Base-by-base conservation (phyloP, 2,888 invertebrate genomes). In the Standfussiana lucernea region DNA sequence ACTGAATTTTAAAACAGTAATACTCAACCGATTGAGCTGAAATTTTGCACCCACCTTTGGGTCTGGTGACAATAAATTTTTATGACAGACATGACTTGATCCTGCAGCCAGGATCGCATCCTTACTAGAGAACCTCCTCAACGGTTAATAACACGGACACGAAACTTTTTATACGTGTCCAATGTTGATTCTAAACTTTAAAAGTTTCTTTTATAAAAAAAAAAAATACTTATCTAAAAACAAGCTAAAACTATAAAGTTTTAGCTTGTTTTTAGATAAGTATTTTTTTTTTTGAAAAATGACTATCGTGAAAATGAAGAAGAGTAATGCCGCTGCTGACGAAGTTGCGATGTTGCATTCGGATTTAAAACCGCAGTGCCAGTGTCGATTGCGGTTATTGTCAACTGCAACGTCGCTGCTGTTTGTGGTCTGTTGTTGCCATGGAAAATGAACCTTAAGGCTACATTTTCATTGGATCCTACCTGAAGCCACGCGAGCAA, bases 381-480 rank as follows among this genome's bases (percentile, higher is more conserved):
- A 53, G 13, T 15, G 6, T 53, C 53, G 13, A 6, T 53, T 53
- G 53, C 5, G 1, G 28, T 13, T 53, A 15, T 28, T 50, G 10
- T 2, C 50, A 50, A 50, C 50, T 50, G 24, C 24, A 50, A 10
- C 3, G 24, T 24, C 24, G 10, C 24, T 50, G 3, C 50, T 50
- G 24, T 24, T 24, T 24, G 24, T 50, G 11, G 24, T 50, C 50
- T 11, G 50, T 50, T 50, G 50, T 24, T n/a, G 24, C 24, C 24
- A 24, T 50, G 3, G 10, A 10, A 50, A n/a, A 11, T 13, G 5
- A 13, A 53, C 28, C 53, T 53, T 13, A 53, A 56, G 18, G 53
- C 21, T 47, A 37, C 21, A 40, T 72, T 79, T 79, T 56, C 35
- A 72, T 47, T 65, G 40, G 13, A 5, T 70, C 3, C 47, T 8